phyloP scores from a whole-genome alignment of 2,113 vertebrate genomes.

The Xenus cinereus region DNA sequence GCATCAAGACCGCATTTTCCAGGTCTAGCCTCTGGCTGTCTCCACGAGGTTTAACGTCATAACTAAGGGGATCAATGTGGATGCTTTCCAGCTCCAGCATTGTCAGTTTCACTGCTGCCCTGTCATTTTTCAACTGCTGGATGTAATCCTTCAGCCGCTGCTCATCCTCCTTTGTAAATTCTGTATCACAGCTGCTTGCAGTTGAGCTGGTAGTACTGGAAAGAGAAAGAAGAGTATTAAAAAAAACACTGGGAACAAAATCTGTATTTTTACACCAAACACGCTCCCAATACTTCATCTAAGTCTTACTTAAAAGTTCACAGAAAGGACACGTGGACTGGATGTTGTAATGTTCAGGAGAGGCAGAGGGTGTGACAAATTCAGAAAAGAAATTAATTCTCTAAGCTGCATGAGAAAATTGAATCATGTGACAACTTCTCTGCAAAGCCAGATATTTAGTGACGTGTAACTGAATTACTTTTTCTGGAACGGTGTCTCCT shows the following conservation, averaged over 20 bases:
- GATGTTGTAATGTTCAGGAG: neutral
- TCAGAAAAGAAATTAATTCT: neutral
- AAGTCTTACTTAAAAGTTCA: neutral
- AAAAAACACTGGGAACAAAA: neutral
- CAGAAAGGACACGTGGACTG: neutral
- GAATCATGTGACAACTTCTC: neutral
- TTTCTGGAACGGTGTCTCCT: neutral
- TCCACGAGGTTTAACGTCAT: slow-evolving; percentile 82
- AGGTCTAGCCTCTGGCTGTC: slow-evolving; percentile 86
- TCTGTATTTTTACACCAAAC: neutral
- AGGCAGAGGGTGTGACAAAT: neutral
- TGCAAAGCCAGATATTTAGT: neutral
- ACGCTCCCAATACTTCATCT: neutral
- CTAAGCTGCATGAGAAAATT: neutral
- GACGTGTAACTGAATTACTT: neutral
- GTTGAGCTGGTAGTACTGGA: slow-evolving; percentile 88
- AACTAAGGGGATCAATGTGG: slow-evolving; percentile 86
- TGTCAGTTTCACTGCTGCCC: slow-evolving; percentile 86
- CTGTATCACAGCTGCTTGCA: slow-evolving; percentile 86
- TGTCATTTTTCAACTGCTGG: slow-evolving; percentile 86
- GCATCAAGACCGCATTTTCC: slow-evolving; percentile 89
- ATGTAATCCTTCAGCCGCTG: slow-evolving; percentile 87
- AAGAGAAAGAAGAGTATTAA: neutral
- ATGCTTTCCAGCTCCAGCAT: slow-evolving; percentile 88
- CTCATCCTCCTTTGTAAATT: slow-evolving; percentile 88